Conservation (phyloP, 2,113 vertebrate species). For the Odocoileus hemionus region DNA sequence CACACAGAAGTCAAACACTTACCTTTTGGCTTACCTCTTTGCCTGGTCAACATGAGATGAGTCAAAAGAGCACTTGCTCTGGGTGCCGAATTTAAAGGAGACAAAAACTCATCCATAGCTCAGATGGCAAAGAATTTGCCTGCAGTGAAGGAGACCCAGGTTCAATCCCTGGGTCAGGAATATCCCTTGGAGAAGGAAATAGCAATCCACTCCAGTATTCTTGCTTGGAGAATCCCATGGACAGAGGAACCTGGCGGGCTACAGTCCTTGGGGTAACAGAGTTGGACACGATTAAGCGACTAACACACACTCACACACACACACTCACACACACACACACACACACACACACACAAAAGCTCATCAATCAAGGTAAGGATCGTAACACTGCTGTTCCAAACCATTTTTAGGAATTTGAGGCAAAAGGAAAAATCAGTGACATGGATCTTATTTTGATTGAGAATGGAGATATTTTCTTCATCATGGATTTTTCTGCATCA, state of each 20-base stretch:
- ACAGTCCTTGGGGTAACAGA: neutral
- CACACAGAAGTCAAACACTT: neutral
- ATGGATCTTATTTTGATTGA: neutral
- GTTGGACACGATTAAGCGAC: accelerated
- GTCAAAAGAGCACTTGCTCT: neutral
- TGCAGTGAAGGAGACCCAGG: neutral
- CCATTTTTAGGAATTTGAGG: neutral
- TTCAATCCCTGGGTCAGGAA: neutral
- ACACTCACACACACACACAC: too few relatives aligned
- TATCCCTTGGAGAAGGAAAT: neutral
- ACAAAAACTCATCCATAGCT: neutral
- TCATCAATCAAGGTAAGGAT: neutral
- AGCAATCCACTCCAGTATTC: neutral
- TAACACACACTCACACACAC: too few relatives aligned
- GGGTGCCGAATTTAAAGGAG: neutral
- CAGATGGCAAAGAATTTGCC: neutral
- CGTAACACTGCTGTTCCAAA: neutral
- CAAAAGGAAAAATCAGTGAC: neutral
- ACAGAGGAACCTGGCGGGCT: neutral
- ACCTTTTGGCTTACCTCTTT: neutral
- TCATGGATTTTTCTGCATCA: neutral
- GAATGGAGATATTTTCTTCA: neutral
- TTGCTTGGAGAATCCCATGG: neutral
- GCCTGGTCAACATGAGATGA: neutral
- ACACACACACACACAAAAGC: neutral